A percentile compares a stretch with the other conserved stretches of the same genome.
These are phyloP conservation scores for Smittia aterrima DNA, from an alignment of 2,888 invertebrate species.

Conservation along the genomic window DNA sequence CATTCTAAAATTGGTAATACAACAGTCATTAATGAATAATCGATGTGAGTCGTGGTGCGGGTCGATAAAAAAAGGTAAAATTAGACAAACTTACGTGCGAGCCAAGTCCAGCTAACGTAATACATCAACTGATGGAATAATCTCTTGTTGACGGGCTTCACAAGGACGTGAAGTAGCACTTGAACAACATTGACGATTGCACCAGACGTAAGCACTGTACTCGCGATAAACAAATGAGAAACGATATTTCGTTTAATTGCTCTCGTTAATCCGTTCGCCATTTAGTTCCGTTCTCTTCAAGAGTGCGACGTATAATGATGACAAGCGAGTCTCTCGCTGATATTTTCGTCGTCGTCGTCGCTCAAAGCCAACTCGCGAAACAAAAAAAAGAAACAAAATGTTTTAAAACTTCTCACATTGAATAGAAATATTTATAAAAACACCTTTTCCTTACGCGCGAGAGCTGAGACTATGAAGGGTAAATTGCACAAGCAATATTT, in stretches of 20 bases:
- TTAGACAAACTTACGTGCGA: slow-evolving; percentile 29
- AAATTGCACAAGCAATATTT: too few relatives aligned
- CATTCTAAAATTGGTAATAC: slow-evolving; percentile 64
- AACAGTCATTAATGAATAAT: slow-evolving; percentile 41
- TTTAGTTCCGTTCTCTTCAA: background rate
- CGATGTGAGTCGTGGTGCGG: slow-evolving; percentile 37
- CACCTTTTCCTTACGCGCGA: too few relatives aligned
- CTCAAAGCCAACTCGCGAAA: too few relatives aligned
- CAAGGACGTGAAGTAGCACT: slow-evolving; percentile 67
- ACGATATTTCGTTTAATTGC: slow-evolving; percentile 63
- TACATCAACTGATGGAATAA: slow-evolving; percentile 80
- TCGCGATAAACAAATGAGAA: slow-evolving; percentile 69
- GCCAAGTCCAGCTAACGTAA: slow-evolving; percentile 57
- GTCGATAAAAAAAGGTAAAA: slow-evolving; percentile 12
- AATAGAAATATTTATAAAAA: too few relatives aligned
- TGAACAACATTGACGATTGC: slow-evolving; percentile 75
- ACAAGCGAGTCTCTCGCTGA: too few relatives aligned
- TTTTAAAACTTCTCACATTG: too few relatives aligned
- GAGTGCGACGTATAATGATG: too few relatives aligned
- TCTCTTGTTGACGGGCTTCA: slow-evolving; percentile 70
- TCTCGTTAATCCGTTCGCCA: slow-evolving; percentile 10
- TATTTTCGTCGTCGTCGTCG: too few relatives aligned
- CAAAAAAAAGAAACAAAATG: too few relatives aligned
- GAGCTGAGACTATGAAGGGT: too few relatives aligned
- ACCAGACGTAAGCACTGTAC: slow-evolving; percentile 77